Evolutionary conservation across 2,888 invertebrate species (phyloP).

Genomic region (Napeogenes inachia): DNA sequence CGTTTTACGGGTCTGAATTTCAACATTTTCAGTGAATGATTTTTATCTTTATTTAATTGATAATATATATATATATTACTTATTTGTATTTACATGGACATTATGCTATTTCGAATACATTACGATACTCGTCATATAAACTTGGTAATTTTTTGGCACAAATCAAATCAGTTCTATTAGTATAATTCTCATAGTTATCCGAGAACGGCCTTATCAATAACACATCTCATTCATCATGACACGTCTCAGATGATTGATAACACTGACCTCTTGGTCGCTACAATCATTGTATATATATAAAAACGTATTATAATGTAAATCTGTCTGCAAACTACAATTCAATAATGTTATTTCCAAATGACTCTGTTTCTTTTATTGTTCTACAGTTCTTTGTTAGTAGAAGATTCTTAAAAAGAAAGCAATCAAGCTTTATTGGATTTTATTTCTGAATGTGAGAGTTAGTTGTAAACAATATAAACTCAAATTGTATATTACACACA

Average conservation of each 20-base stretch:
- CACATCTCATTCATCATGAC: slow-evolving; percentile 50
- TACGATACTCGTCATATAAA: not conserved
- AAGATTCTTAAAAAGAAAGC: too few relatives aligned
- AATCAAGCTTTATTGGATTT: too few relatives aligned
- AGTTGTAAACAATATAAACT: too few relatives aligned
- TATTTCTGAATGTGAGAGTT: too few relatives aligned
- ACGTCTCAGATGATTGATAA: slow-evolving; percentile 52
- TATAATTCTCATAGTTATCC: slow-evolving; percentile 34
- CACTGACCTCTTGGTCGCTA: slow-evolving; percentile 19
- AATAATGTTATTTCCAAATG: not conserved
- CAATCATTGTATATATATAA: slow-evolving; percentile 11
- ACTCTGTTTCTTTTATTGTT: not conserved
- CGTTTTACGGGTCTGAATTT: too few relatives aligned
- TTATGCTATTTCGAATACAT: too few relatives aligned
- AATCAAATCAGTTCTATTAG: slow-evolving; percentile 25
- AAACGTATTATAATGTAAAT: not conserved
- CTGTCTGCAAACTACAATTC: not conserved
- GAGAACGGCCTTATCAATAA: slow-evolving; percentile 42
- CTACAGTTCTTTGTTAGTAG: too few relatives aligned
- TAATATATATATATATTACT: too few relatives aligned
- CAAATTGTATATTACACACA: too few relatives aligned
- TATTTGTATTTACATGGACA: too few relatives aligned
- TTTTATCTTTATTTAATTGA: too few relatives aligned
- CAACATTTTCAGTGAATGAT: too few relatives aligned
- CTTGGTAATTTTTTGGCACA: slow-evolving; percentile 12